Conservation (phyloP, 2,888 invertebrate genomes). For the Creontiades dilutus region DNA sequence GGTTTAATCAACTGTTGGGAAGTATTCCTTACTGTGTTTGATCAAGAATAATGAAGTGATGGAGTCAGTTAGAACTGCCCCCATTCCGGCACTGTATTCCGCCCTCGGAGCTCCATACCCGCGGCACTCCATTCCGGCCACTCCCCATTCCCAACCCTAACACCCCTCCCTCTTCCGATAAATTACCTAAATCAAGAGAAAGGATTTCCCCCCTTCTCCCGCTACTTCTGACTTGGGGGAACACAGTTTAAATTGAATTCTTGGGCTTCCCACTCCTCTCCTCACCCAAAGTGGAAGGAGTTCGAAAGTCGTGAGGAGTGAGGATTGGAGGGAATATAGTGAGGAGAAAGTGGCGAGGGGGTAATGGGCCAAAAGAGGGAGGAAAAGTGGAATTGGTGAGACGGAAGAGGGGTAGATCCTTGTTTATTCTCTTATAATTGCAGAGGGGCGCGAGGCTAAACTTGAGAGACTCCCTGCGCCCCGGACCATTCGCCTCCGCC, state of each 20-base stretch:
- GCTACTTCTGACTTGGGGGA: background rate
- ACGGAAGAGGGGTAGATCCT: conserved; percentile 53
- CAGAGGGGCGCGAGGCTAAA: conserved; percentile 59
- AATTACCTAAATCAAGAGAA: conserved; percentile 61
- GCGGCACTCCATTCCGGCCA: too few relatives aligned
- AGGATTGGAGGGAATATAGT: background rate
- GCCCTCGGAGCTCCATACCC: background rate
- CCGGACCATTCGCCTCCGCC: background rate
- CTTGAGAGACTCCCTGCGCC: conserved; percentile 34
- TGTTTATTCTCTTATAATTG: conserved; percentile 71
- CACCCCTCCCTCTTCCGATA: too few relatives aligned
- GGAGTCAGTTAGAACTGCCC: background rate
- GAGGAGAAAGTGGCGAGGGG: background rate
- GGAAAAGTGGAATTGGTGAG: background rate
- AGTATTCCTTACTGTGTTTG: background rate
- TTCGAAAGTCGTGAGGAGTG: conserved; percentile 42
- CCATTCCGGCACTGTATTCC: background rate
- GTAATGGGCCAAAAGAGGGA: background rate
- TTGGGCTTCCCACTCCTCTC: background rate
- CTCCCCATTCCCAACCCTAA: background rate
- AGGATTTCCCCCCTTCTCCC: too few relatives aligned
- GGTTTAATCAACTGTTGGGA: background rate
- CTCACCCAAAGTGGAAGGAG: conserved; percentile 13
- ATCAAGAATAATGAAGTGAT: conserved; percentile 36
- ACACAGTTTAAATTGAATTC: conserved; percentile 70